Base-by-base conservation (phyloP, 2,888 invertebrate species). In the Oscheius sp. region DNA sequence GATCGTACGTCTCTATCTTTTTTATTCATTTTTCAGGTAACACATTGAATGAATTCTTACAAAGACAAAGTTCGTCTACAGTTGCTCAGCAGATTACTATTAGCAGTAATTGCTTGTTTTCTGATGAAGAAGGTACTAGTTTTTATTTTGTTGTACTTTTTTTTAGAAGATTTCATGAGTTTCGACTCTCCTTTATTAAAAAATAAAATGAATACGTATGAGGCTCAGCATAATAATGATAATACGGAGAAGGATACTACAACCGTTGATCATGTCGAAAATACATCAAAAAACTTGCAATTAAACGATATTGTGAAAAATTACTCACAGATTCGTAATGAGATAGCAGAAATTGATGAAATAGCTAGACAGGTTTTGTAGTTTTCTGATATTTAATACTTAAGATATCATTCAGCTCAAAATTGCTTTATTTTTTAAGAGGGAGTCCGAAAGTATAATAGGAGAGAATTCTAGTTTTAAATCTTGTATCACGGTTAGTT, bases 361-460 rank as follows among this genome's bases (percentile, higher is more conserved):
- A 24, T 65, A 30, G 54, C 65, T 2, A 22, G 24, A 17, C 54
- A 65, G 65, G 65, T 65, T 9, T 1, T n/a, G n/a, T n/a, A n/a
- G n/a, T n/a, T n/a, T n/a, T n/a, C n/a, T n/a, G 14, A 38, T 20
- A 8, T 20, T 14, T 17, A 22, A 3, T 28, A 2, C 28, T 44
- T 12, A 3, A 17, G 9, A 47, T 6, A 17, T 24, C 41, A 17
- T 65, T 20, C 41, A 65, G 65, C 41, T 65, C 28, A 65, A 54
- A 65, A 26, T 54, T 6, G 65, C 51, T 14, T 44, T 56, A 5
- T n/a, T 14, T 17, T 26, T 65, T 20, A 41, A 30, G 9, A 56
- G n/a, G 9, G 30, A 44, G n/a, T 38, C 51, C 28, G 65, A 65
- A 36, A 33, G 56, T 30, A 17, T n/a, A 8, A 54, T 4, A 41